phyloP scores from a whole-genome alignment of 2,797 vertebrate species.

The Onychomys torridus region DNA sequence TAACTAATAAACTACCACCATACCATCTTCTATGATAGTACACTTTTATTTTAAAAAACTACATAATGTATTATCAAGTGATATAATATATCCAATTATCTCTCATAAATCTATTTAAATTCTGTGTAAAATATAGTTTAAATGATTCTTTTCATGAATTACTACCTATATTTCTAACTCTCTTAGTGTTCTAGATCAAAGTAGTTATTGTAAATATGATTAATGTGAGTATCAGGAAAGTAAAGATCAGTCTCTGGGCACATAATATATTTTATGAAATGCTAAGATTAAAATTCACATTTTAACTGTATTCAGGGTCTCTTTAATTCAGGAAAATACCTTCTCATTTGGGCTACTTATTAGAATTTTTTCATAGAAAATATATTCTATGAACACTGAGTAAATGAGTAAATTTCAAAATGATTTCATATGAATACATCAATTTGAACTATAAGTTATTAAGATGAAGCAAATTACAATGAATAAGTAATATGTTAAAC shows the following conservation, averaged over 20 bases:
- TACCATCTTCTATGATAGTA: not conserved
- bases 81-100: not conserved
- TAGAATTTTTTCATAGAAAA: conserved; percentile 35
- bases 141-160: not conserved
- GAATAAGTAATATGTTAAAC: conserved; percentile 2
- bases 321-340: conserved; percentile 30
- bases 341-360: conserved; percentile 17
- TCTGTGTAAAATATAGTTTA: conserved; percentile 4
- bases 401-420: conserved; percentile 42
- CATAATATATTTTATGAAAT: not conserved
- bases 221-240: not conserved
- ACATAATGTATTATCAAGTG: not conserved
- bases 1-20: not conserved
- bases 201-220: not conserved
- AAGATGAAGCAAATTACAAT: not conserved
- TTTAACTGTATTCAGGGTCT: not conserved
- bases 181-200: not conserved
- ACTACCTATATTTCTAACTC: not conserved
- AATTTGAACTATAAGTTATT: not conserved
- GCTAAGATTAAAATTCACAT: conserved; percentile 20
- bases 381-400: not conserved
- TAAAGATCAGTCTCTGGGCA: not conserved
- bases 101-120: not conserved
- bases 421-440: conserved; percentile 26
- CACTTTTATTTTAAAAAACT: conserved; percentile 6